Percentiles rank a stretch among this genome's conserved stretches.
These are phyloP conservation scores for western clawed frog (Xenopus tropicalis) DNA, from an alignment of 2,113 vertebrate genomes.

Conservation along the genomic window UCB_Xtro_10.0 CM004444.2:151905501-151906000, in stretches of 20 bases:
- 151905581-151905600: too few species aligned
- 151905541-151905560: too few species aligned
- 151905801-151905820: conserved; percentile 22
- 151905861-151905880: not conserved
- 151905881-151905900: not conserved
- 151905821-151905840: not conserved
- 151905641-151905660: too few species aligned
- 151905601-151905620: too few species aligned
- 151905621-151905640: too few species aligned
- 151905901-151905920: not conserved
- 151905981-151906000: not conserved
- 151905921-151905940: not conserved
- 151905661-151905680: too few species aligned
- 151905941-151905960: conserved; percentile 18
- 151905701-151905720: conserved; percentile 24
- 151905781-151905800: conserved; percentile 21
- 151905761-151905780: conserved; percentile 2
- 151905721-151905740: conserved; percentile 16
- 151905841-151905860: conserved; percentile 14
- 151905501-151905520: too few species aligned
- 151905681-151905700: not conserved
- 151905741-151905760: not conserved
- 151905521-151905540: too few species aligned
- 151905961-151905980: not conserved
- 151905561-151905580: too few species aligned